Percentiles rank a stretch among this genome's conserved stretches.
Conservation (phyloP, 2,888 invertebrate genomes). For the Acleris laterana region DNA sequence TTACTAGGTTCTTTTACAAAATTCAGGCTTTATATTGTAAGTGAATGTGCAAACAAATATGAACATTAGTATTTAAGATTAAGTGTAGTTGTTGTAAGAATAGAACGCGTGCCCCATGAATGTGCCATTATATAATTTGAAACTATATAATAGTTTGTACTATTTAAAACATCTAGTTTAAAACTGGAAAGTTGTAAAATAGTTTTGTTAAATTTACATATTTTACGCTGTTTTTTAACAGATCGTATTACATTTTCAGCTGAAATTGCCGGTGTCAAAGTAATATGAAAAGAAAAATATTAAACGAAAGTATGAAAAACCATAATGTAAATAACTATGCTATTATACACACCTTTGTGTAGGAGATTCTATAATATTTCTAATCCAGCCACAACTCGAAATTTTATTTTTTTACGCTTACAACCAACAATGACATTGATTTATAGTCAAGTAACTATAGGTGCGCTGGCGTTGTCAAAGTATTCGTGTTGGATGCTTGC, state of each 20-base stretch:
- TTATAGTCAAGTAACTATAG: slow-evolving; percentile 46
- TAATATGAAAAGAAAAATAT: too few species aligned
- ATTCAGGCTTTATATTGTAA: too few species aligned
- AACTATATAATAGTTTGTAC: slow-evolving; percentile 16
- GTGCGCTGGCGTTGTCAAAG: slow-evolving; percentile 54
- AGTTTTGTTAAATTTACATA: background rate
- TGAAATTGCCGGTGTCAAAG: too few species aligned
- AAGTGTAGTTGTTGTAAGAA: slow-evolving; percentile 39
- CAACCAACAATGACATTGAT: background rate
- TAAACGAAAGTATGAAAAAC: too few species aligned
- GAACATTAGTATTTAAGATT: slow-evolving; percentile 27
- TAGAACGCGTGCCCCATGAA: slow-evolving; percentile 38
- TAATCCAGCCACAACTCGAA: background rate
- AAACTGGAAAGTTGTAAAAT: slow-evolving; percentile 7
- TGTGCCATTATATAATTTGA: slow-evolving; percentile 27
- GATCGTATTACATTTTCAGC: too few species aligned
- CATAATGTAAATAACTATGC: too few species aligned
- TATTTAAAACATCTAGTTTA: background rate
- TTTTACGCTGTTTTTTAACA: too few species aligned
- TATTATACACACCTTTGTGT: too few species aligned
- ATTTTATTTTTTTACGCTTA: background rate
- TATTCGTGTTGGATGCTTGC: slow-evolving; percentile 47
- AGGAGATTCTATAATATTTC: too few species aligned
- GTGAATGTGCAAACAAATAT: background rate
- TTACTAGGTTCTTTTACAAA: too few species aligned